These are phyloP conservation scores for Odiellus spinosus DNA, from an alignment of 2,888 invertebrate species.

Conservation along the genomic window DNA sequence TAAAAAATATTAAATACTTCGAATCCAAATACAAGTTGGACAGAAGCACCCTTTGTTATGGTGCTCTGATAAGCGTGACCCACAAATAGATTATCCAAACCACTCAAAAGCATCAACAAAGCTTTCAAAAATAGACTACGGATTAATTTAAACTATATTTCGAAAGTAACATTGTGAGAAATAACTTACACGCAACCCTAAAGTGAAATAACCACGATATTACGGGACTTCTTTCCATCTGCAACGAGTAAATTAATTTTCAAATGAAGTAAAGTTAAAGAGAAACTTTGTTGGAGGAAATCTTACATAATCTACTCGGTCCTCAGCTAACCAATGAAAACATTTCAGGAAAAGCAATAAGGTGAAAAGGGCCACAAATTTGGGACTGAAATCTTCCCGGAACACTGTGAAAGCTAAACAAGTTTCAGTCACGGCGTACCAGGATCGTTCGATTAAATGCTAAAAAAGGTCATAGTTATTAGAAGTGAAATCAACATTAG, in stretches of 20 bases:
- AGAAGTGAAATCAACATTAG: too few relatives aligned
- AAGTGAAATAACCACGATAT: constrained; percentile 90
- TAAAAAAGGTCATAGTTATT: constrained; percentile 34
- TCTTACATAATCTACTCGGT: constrained; percentile 96
- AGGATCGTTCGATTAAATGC: constrained; percentile 92
- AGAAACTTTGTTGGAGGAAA: too few relatives aligned
- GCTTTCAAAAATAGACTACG: constrained; percentile 29
- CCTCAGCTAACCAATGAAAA: constrained; percentile 99
- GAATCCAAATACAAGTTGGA: constrained; percentile 97
- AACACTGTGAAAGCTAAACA: constrained; percentile 98
- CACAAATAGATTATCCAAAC: constrained; percentile 74
- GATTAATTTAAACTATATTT: constrained; percentile 1
- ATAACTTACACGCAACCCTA: constrained; percentile 54
- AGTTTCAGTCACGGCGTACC: constrained; percentile 99
- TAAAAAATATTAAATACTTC: constrained; percentile 13
- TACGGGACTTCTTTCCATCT: constrained; percentile 94
- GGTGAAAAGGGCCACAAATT: constrained; percentile 94
- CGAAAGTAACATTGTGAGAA: constrained; percentile 1
- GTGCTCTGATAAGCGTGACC: constrained; percentile 87
- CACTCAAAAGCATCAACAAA: constrained; percentile 59
- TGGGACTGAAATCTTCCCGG: constrained; percentile 94
- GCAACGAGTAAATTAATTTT: too few relatives aligned
- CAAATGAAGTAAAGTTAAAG: too few relatives aligned
- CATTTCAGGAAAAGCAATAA: constrained; percentile 88
- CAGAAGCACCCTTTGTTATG: constrained; percentile 80